Percentiles rank a stretch among this genome's conserved stretches.
Conservation (phyloP, 1,140 invertebrate species). For the Dryas iulia region DNA sequence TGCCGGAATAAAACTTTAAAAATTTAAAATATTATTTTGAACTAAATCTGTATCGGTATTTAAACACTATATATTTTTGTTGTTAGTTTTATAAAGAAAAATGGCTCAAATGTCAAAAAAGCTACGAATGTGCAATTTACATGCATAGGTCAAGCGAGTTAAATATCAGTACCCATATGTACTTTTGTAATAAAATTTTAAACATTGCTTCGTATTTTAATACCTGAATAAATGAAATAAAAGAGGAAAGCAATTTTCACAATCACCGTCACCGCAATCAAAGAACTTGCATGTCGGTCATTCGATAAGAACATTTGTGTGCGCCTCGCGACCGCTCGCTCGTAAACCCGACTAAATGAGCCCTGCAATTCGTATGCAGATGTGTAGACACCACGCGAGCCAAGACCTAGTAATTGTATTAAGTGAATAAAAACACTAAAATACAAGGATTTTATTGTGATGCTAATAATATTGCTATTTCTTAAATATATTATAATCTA, state of each 20-base stretch:
- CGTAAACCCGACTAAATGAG: conserved; percentile 38
- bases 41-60: no score
- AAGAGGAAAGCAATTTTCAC: conserved; percentile 1
- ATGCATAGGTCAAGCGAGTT: neutral
- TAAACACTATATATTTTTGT: no score
- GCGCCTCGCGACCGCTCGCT: conserved; percentile 16
- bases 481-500: no score
- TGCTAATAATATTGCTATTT: no score
- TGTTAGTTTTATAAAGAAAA: neutral
- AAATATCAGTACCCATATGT: neutral
- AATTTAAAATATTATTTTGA: no score
- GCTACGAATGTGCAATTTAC: neutral
- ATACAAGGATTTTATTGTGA: no score
- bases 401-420: conserved; percentile 1
- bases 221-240: neutral
- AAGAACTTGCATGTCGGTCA: conserved; percentile 41
- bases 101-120: neutral
- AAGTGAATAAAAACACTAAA: no score
- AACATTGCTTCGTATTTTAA: neutral
- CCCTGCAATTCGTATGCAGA: conserved; percentile 55
- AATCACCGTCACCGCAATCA: conserved; percentile 31
- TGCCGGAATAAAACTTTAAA: no score
- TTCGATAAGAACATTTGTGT: conserved; percentile 26
- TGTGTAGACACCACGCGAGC: conserved; percentile 40
- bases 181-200: neutral